phyloP scores from a whole-genome alignment of 2,888 invertebrate species.

The Stenodema calcarata region DNA sequence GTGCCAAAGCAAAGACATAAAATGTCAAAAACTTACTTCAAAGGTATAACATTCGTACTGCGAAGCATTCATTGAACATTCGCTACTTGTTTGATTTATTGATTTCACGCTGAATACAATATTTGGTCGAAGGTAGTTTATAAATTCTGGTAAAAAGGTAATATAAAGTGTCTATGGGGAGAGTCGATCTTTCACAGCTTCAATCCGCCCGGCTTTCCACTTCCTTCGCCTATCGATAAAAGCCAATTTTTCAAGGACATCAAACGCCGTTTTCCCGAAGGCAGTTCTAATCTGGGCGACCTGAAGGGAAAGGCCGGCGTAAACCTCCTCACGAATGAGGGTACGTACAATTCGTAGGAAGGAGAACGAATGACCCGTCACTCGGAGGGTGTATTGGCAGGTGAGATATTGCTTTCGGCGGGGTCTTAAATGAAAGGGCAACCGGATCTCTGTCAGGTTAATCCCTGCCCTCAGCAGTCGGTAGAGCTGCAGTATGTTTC shows the following conservation, averaged over 20 bases:
- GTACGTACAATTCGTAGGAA: background rate
- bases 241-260: background rate
- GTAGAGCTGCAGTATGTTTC: slow-evolving; percentile 37
- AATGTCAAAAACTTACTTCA: too few relatives aligned
- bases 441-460: slow-evolving; percentile 22
- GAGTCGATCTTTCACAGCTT: too few relatives aligned
- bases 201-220: too few relatives aligned
- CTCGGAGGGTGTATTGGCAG: background rate
- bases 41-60: too few relatives aligned
- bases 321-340: background rate
- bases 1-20: too few relatives aligned
- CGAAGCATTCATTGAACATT: too few relatives aligned
- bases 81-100: too few relatives aligned
- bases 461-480: slow-evolving; percentile 33
- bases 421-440: slow-evolving; percentile 15
- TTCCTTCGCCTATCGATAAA: too few relatives aligned
- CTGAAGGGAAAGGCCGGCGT: background rate
- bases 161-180: too few relatives aligned
- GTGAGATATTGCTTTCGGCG: slow-evolving; percentile 9
- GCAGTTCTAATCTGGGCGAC: background rate
- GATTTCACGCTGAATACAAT: too few relatives aligned
- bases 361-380: background rate
- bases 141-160: too few relatives aligned
- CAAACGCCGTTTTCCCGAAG: background rate
- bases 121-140: too few relatives aligned